Conservation (phyloP, 1,140 invertebrate species). For the Paraescarpia echinospica region DNA sequence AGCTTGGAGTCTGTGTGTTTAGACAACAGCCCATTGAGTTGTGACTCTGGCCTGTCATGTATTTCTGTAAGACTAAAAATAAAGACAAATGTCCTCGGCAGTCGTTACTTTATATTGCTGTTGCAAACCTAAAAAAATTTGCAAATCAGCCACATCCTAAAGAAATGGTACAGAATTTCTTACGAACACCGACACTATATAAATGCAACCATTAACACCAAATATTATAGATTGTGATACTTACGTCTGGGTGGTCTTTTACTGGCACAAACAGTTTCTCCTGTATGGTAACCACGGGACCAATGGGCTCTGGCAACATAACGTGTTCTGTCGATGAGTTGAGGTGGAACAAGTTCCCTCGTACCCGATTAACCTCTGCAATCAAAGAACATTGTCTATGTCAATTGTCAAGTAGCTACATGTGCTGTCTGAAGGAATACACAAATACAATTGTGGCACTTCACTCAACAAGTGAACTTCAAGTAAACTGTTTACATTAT, state of each 20-base stretch:
- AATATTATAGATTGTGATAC: constrained; percentile 43
- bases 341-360: constrained; percentile 96
- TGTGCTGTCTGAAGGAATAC: not conserved
- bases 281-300: constrained; percentile 85
- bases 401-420: not conserved
- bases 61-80: not conserved
- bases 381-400: constrained; percentile 48
- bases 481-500: not conserved
- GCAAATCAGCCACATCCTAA: not conserved
- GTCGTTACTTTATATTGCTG: not conserved
- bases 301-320: constrained; percentile 88
- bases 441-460: constrained; percentile 1
- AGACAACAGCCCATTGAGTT: too few relatives aligned
- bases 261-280: constrained; percentile 99
- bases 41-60: not conserved
- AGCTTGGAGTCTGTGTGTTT: too few relatives aligned
- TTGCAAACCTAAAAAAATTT: not conserved
- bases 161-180: not conserved
- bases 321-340: constrained; percentile 93
- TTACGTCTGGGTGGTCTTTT: constrained; percentile 99
- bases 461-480: too few relatives aligned
- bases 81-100: not conserved
- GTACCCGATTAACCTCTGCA: constrained; percentile 98
- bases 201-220: not conserved
- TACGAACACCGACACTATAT: not conserved